Base-by-base conservation (phyloP, 2,888 invertebrate genomes). In the Anthoptus insignis region DNA sequence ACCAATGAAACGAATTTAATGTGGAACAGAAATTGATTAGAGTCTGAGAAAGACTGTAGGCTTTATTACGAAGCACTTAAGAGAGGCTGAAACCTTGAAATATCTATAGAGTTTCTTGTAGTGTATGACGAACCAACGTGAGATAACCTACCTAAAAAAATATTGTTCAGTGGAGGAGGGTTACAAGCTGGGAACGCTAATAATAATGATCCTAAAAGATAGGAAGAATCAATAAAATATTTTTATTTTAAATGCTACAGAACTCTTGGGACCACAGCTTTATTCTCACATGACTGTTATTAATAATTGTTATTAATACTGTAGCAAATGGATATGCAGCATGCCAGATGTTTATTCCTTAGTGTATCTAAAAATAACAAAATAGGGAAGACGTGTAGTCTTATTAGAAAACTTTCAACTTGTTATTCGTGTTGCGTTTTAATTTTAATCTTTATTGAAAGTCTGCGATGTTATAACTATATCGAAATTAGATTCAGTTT, bases 161-260 rank as follows among this genome's bases (percentile, higher is more conserved):
- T 50, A 53, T 49, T 53, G 42, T 42, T 49, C 42, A 16, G 14
- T 7, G n/a, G n/a, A n/a, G n/a, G n/a, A n/a, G n/a, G n/a, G n/a
- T n/a, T n/a, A n/a, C n/a, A n/a, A n/a, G n/a, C n/a, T n/a, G n/a
- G n/a, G n/a, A n/a, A n/a, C n/a, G n/a, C n/a, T n/a, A n/a, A n/a
- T n/a, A n/a, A n/a, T n/a, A n/a, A n/a, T n/a, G n/a, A n/a, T n/a
- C n/a, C n/a, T n/a, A n/a, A n/a, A n/a, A n/a, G n/a, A n/a, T n/a
- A n/a, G n/a, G n/a, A n/a, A n/a, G n/a, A n/a, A 11, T 39, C 13
- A 8, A 3, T 4, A 39, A 19, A 3, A 19, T 19, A 6, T 39
- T 39, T 39, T 39, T 6, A 37, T 14, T 2, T 4, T 14, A 2
- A 32, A 9, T 9, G 32, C 2, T 9, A 7, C 32, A 9, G 32